Conservation (phyloP, 2,888 invertebrate species). For the Dichetophora obliterata region DNA sequence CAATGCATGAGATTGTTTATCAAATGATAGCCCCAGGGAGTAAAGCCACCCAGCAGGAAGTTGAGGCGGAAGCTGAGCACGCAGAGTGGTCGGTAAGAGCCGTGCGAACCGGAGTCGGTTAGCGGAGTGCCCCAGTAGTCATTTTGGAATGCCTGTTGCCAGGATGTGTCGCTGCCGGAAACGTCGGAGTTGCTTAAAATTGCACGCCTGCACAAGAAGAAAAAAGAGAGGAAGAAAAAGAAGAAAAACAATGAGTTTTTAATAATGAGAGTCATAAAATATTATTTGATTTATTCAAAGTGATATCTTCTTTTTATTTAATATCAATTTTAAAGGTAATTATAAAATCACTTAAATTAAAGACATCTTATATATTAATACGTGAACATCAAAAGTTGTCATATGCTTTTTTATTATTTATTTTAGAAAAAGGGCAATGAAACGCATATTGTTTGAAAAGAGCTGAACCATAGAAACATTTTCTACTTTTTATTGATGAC, state of each 20-base stretch:
- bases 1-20: conserved; percentile 89
- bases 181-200: conserved; percentile 95
- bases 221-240: conserved; percentile 39
- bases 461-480: too few relatives aligned
- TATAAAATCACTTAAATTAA: too few relatives aligned
- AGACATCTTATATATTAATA: too few relatives aligned
- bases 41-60: conserved; percentile 81
- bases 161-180: conserved; percentile 81
- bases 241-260: background rate
- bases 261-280: background rate
- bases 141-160: conserved; percentile 86
- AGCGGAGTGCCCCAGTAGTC: conserved; percentile 99
- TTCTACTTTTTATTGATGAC: too few relatives aligned
- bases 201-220: conserved; percentile 84
- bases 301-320: too few relatives aligned
- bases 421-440: too few relatives aligned
- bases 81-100: conserved; percentile 94
- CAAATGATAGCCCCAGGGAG: conserved; percentile 87
- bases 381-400: too few relatives aligned
- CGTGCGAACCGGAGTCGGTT: conserved; percentile 93
- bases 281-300: too few relatives aligned
- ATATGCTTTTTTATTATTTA: too few relatives aligned
- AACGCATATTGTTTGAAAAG: too few relatives aligned
- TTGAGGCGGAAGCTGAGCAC: conserved; percentile 90
- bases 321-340: too few relatives aligned